Percentiles rank a stretch among this genome's conserved stretches.
Evolutionary conservation across 2,113 vertebrate genomes (phyloP).

Genomic region (Phrynosoma platyrhinos): DNA sequence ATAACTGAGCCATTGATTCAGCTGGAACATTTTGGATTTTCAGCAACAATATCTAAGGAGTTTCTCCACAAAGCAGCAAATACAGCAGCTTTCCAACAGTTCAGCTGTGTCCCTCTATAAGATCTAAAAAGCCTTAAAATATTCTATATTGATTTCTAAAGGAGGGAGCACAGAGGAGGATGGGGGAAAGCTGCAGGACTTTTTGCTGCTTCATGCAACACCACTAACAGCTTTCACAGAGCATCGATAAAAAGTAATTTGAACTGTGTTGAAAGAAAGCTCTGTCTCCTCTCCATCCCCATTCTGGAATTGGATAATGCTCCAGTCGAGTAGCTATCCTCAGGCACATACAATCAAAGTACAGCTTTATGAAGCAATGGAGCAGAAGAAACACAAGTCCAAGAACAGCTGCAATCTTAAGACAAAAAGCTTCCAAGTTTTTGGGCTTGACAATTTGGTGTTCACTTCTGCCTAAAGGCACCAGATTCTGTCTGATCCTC

Average conservation of each 20-base stretch:
- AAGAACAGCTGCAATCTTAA: background rate
- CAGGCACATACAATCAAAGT: conserved; percentile 29
- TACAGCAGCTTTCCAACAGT: conserved; percentile 44
- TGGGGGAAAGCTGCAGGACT: conserved; percentile 23
- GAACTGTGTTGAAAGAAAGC: conserved; percentile 29
- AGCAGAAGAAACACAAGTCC: background rate
- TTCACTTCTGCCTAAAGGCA: background rate
- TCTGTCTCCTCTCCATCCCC: conserved; percentile 20
- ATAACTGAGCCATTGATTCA: conserved; percentile 28
- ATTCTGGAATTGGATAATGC: conserved; percentile 45
- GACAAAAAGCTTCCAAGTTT: background rate
- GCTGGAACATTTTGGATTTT: conserved; percentile 35
- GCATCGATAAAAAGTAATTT: conserved; percentile 55
- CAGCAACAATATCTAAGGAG: conserved; percentile 42
- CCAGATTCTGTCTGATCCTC: too few species aligned
- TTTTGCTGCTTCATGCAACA: conserved; percentile 1
- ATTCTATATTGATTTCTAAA: conserved; percentile 43
- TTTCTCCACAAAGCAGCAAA: conserved; percentile 46
- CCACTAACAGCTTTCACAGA: conserved; percentile 35
- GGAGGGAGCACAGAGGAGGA: background rate
- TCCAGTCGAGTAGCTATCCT: conserved; percentile 43
- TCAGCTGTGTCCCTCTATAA: conserved; percentile 32
- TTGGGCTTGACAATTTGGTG: background rate
- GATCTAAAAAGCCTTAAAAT: conserved; percentile 41
- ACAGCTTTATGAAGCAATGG: background rate